These are phyloP conservation scores for Sweltsa coloradensis DNA, from an alignment of 1,140 invertebrate species.

Conservation along the genomic window DNA sequence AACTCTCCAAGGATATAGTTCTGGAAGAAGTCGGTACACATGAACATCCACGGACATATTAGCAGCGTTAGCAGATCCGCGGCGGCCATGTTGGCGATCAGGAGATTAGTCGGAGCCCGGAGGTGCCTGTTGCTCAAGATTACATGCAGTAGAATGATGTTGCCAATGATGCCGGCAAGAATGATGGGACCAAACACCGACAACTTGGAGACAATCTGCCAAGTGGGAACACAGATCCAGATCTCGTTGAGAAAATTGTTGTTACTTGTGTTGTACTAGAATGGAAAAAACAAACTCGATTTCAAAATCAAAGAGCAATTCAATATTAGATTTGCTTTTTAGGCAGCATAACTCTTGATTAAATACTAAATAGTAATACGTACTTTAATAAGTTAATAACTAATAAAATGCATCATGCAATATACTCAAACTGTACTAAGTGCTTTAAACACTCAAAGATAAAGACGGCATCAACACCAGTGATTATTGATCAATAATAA, in stretches of 20 bases:
- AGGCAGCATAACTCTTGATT: too few relatives aligned
- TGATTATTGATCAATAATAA: too few relatives aligned
- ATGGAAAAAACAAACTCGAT: not conserved
- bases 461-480: too few relatives aligned
- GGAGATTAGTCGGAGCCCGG: conserved; percentile 61
- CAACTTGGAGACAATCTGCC: conserved; percentile 48
- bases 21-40: conserved; percentile 57
- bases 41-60: conserved; percentile 57
- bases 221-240: conserved; percentile 41
- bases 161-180: conserved; percentile 54
- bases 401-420: too few relatives aligned
- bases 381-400: too few relatives aligned
- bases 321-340: too few relatives aligned
- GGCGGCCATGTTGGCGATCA: conserved; percentile 66
- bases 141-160: conserved; percentile 53
- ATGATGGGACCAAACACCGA: conserved; percentile 44
- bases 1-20: conserved; percentile 55
- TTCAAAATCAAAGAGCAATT: too few relatives aligned
- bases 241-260: conserved; percentile 39
- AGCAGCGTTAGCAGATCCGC: conserved; percentile 62
- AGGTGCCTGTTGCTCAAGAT: conserved; percentile 52
- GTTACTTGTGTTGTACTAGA: conserved; percentile 9
- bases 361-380: too few relatives aligned
- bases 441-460: too few relatives aligned
- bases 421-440: too few relatives aligned